Evolutionary conservation across 1,140 invertebrate species (phyloP).

Genomic region (Macrotrachela quadricornifera): DNA sequence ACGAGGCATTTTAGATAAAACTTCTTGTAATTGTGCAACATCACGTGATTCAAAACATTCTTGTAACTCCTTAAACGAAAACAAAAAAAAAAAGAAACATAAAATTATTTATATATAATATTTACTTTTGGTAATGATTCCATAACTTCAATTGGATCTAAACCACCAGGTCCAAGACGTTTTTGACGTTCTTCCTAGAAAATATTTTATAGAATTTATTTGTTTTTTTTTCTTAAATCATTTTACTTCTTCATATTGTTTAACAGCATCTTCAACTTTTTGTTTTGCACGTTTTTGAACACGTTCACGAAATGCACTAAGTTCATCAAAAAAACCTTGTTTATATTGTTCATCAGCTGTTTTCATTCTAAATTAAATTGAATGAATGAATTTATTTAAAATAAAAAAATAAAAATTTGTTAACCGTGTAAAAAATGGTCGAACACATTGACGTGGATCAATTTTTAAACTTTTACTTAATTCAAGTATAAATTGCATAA

Average conservation of each 20-base stretch:
- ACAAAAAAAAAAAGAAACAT: too few species aligned
- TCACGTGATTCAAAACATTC: conserved; percentile 57
- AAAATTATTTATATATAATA: too few species aligned
- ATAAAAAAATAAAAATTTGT: too few species aligned
- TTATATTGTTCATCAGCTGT: conserved; percentile 70
- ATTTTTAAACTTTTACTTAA: conserved; percentile 75
- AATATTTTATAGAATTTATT: too few species aligned
- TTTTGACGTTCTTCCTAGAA: conserved; percentile 34
- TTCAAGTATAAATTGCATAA: conserved; percentile 95
- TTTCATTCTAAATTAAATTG: conserved; percentile 48
- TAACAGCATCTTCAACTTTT: conserved; percentile 60
- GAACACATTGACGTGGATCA: conserved; percentile 70
- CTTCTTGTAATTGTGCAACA: conserved; percentile 62
- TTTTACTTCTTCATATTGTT: conserved; percentile 55
- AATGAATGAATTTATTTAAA: too few species aligned
- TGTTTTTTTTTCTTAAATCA: too few species aligned
- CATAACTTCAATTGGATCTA: conserved; percentile 91
- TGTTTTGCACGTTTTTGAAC: conserved; percentile 64
- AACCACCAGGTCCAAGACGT: conserved; percentile 74
- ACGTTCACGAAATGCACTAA: conserved; percentile 64
- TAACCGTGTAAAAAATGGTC: conserved; percentile 55
- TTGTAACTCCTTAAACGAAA: conserved; percentile 22
- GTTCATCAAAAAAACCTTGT: conserved; percentile 78
- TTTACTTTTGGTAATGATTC: conserved; percentile 65
- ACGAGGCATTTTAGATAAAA: conserved; percentile 63